These are phyloP conservation scores for Meiosimyza platycephala DNA, from an alignment of 2,888 invertebrate genomes.

Conservation along the genomic window DNA sequence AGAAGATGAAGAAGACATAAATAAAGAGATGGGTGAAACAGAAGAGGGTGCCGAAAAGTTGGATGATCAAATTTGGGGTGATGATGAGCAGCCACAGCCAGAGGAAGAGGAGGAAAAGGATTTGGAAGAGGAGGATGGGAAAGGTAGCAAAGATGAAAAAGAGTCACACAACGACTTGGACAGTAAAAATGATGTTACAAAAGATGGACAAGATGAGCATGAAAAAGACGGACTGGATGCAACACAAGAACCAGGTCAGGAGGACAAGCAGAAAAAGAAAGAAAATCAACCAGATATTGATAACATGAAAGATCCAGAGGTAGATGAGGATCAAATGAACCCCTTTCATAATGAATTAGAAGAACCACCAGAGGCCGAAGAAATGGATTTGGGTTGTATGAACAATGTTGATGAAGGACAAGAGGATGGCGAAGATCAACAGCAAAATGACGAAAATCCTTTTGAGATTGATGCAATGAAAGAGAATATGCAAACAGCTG, in stretches of 20 bases:
- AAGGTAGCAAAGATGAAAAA: constrained; percentile 83
- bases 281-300: constrained; percentile 79
- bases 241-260: constrained; percentile 56
- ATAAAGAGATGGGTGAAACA: constrained; percentile 97
- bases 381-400: constrained; percentile 89
- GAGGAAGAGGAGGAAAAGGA: constrained; percentile 70
- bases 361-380: constrained; percentile 84
- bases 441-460: constrained; percentile 80
- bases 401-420: constrained; percentile 81
- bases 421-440: constrained; percentile 70
- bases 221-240: constrained; percentile 68
- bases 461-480: constrained; percentile 88
- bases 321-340: constrained; percentile 82
- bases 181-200: constrained; percentile 70
- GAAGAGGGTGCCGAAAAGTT: constrained; percentile 86
- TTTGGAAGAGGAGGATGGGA: constrained; percentile 72
- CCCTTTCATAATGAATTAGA: constrained; percentile 85
- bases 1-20: constrained; percentile 82
- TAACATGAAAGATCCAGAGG: constrained; percentile 83
- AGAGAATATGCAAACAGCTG: constrained; percentile 67
- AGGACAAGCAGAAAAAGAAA: constrained; percentile 61
- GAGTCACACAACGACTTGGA: constrained; percentile 68
- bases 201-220: constrained; percentile 69
- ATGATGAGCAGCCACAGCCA: constrained; percentile 84
- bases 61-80: constrained; percentile 85